These are phyloP conservation scores for Rhinichthys klamathensis DNA, from an alignment of 2,113 vertebrate species.

Conservation along the genomic window DNA sequence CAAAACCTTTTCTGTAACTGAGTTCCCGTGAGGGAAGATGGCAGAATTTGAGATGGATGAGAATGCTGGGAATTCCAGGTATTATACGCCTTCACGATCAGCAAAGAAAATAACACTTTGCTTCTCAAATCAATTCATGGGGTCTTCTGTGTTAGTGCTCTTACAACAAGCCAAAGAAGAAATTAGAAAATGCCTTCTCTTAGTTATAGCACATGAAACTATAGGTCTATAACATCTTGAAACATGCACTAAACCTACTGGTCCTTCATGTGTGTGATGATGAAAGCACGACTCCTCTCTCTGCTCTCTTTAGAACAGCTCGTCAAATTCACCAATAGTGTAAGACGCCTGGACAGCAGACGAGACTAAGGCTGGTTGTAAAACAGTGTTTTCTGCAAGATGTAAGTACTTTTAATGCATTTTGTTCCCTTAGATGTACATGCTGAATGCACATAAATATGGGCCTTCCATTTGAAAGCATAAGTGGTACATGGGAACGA, in stretches of 20 bases:
- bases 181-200: not conserved
- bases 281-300: constrained; percentile 11
- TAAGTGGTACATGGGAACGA: constrained; percentile 16
- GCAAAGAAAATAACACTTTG: not conserved
- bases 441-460: constrained; percentile 30
- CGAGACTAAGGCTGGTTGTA: constrained; percentile 13
- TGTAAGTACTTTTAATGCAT: constrained; percentile 26
- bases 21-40: not conserved
- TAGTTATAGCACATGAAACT: not conserved
- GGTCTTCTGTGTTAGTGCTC: not conserved
- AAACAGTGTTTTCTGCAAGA: constrained; percentile 34
- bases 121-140: not conserved
- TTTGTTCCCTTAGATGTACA: constrained; percentile 16
- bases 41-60: not conserved
- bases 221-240: not conserved
- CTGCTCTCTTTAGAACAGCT: constrained; percentile 22
- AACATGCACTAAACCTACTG: not conserved
- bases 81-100: not conserved
- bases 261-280: not conserved
- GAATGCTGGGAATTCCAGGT: not conserved
- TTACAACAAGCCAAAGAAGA: not conserved
- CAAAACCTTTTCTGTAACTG: not conserved
- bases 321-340: constrained; percentile 30
- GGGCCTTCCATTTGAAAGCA: constrained; percentile 19
- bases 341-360: constrained; percentile 38